Evolutionary conservation across 2,797 vertebrate species (phyloP).

Genomic region (Gymnocypris eckloni): DNA sequence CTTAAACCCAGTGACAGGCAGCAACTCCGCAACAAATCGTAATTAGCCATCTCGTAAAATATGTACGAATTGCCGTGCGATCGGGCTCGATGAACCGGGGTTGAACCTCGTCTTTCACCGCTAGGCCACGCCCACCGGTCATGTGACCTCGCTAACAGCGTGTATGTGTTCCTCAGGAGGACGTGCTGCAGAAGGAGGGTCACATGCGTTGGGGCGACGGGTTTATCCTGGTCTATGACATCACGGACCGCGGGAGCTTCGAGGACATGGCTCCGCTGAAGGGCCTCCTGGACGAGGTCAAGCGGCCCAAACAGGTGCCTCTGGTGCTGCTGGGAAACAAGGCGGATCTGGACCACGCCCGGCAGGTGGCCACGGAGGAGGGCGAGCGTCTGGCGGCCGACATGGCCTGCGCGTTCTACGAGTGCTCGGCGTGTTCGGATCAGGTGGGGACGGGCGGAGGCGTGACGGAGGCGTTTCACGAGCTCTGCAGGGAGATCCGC

Average conservation of each 20-base stretch:
- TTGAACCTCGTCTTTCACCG: background rate
- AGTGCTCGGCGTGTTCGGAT: slow-evolving; percentile 94
- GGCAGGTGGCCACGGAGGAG: slow-evolving; percentile 94
- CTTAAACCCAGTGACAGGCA: no score
- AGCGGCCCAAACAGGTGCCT: slow-evolving; percentile 93
- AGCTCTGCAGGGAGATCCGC: slow-evolving; percentile 92
- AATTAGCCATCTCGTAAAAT: no score
- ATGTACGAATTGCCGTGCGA: no score
- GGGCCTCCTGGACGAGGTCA: slow-evolving; percentile 91
- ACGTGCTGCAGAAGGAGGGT: slow-evolving; percentile 90
- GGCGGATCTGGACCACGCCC: slow-evolving; percentile 91
- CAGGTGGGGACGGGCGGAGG: slow-evolving; percentile 79
- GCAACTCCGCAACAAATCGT: no score
- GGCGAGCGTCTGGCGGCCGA: slow-evolving; percentile 94
- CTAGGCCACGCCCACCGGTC: background rate
- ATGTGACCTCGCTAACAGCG: background rate
- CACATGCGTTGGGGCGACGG: slow-evolving; percentile 97
- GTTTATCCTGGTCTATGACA: slow-evolving; percentile 96
- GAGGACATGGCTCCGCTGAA: slow-evolving; percentile 91
- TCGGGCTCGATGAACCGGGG: no score
- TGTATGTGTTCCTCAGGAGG: slow-evolving; percentile 82
- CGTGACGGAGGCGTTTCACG: slow-evolving; percentile 92
- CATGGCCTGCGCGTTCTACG: slow-evolving; percentile 94
- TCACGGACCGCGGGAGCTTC: slow-evolving; percentile 95
- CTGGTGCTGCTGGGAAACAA: slow-evolving; percentile 97